Evolutionary conservation across 2,797 vertebrate genomes (phyloP).

Genomic region (Malurus leucopterus): DNA sequence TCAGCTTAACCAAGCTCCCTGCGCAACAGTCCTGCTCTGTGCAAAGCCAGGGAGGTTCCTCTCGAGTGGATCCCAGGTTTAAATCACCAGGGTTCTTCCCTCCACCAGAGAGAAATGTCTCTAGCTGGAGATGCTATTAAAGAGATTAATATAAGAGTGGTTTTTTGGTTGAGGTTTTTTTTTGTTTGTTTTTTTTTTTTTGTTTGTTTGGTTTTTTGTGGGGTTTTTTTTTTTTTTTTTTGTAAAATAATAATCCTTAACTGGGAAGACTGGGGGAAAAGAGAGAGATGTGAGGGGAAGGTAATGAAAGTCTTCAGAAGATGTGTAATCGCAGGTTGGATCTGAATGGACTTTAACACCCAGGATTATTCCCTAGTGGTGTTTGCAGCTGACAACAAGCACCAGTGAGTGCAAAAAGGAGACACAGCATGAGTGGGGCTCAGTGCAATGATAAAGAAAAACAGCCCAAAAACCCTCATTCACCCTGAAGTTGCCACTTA

Average conservation of each 20-base stretch:
- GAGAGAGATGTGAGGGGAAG: not conserved
- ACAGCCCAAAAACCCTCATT: constrained; percentile 42
- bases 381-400: constrained; percentile 51
- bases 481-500: not conserved
- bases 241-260: not conserved
- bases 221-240: not conserved
- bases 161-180: too few relatives aligned
- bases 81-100: not conserved
- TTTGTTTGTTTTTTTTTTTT: not conserved
- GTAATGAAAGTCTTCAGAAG: constrained; percentile 28
- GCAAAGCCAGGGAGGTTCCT: not conserved
- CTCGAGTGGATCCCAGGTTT: not conserved
- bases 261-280: not conserved
- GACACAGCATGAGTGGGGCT: constrained; percentile 11
- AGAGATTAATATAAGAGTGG: not conserved
- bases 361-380: constrained; percentile 38
- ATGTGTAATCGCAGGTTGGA: constrained; percentile 24
- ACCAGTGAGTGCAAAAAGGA: constrained; percentile 49
- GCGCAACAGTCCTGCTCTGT: not conserved
- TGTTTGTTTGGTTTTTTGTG: too few relatives aligned
- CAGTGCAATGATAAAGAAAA: constrained; percentile 53
- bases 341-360: constrained; percentile 62
- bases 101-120: not conserved
- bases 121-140: not conserved
- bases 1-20: not conserved